A percentile compares a stretch with the other conserved stretches of the same genome.
Evolutionary conservation across 1,140 invertebrate species (phyloP).

Genomic region (Caligus rogercresseyi): DNA sequence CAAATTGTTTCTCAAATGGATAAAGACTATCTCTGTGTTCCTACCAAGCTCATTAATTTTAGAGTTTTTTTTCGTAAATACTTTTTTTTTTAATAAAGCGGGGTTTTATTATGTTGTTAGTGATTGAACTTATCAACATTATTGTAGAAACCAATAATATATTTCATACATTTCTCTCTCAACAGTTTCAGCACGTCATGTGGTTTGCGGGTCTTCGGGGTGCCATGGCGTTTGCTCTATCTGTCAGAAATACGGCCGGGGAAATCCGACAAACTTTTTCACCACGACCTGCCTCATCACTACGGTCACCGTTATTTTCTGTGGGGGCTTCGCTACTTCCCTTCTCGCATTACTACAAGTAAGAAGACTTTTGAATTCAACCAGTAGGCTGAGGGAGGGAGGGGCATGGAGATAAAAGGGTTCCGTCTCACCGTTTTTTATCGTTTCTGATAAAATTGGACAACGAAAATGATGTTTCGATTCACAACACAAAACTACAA

Average conservation of each 20-base stretch:
- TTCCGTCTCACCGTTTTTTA: background rate
- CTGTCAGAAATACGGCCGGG: slow-evolving; percentile 84
- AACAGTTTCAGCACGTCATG: slow-evolving; percentile 94
- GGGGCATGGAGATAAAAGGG: slow-evolving; percentile 56
- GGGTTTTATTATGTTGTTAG: too few species aligned
- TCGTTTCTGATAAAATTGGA: background rate
- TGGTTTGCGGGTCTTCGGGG: slow-evolving; percentile 88
- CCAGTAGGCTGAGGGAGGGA: too few species aligned
- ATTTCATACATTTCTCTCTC: too few species aligned
- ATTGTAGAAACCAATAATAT: too few species aligned
- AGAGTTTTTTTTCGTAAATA: too few species aligned
- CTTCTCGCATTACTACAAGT: slow-evolving; percentile 80
- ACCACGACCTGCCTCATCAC: slow-evolving; percentile 91
- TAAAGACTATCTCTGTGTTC: too few species aligned
- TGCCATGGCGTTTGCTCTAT: slow-evolving; percentile 95
- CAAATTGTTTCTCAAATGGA: too few species aligned
- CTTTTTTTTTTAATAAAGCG: too few species aligned
- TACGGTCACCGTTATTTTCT: slow-evolving; percentile 80
- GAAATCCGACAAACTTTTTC: slow-evolving; percentile 79
- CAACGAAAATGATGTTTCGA: background rate
- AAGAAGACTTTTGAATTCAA: too few species aligned
- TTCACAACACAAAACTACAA: background rate
- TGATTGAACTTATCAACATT: too few species aligned
- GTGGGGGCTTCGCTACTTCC: slow-evolving; percentile 73
- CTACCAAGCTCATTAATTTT: too few species aligned